Evolutionary conservation across 2,113 vertebrate species (phyloP), one percentile per base, ranked within the genome.

Genomic region (Brachirus orientalis): DNA sequence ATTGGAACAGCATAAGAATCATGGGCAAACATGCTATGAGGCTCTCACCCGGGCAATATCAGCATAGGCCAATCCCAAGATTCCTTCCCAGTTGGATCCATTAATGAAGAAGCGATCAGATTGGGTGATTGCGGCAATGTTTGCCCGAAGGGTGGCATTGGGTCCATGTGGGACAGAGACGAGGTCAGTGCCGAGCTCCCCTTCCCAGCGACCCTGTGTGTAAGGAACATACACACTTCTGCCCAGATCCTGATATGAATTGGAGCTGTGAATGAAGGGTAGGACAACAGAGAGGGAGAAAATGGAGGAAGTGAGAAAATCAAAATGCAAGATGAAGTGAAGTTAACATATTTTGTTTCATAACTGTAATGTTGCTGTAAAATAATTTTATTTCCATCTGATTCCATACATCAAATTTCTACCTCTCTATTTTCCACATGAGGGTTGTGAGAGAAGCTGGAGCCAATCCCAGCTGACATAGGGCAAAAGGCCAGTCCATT

Each of bases 31-130:
- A n/a, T n/a, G n/a, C n/a, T n/a, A n/a, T 14, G 40, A 47, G 17
- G 18, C 5, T 62, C 63, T 94, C 80, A 99, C 98, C 89, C 98
- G 92, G 18, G 98, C 97, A 1, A 99, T 98, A 72, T 99, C 96
- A 0, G 97, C 96, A 0, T 99, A 99, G 0, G 98, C 98, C 81
- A 99, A 91, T 1, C 97, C 98, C 70, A 99, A 92, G 86, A 99
- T 99, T 72, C 98, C 98, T 66, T 99, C 97, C 98, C 97, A 99
- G 93, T 99, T 99, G 80, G 97, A 99, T 52, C 97, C 98, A 0
- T 98, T 98, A 94, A 99, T 98, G 92, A 99, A 99, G 90, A 99
- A 99, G 68, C 97, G 98, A 87, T 99, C 97, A 0, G 97, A 99
- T 86, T 97, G 95, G 0, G 95, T 98, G 91, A 99, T 99, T 50